Conservation (phyloP, 2,113 vertebrate species). For the Lepus americanus region DNA sequence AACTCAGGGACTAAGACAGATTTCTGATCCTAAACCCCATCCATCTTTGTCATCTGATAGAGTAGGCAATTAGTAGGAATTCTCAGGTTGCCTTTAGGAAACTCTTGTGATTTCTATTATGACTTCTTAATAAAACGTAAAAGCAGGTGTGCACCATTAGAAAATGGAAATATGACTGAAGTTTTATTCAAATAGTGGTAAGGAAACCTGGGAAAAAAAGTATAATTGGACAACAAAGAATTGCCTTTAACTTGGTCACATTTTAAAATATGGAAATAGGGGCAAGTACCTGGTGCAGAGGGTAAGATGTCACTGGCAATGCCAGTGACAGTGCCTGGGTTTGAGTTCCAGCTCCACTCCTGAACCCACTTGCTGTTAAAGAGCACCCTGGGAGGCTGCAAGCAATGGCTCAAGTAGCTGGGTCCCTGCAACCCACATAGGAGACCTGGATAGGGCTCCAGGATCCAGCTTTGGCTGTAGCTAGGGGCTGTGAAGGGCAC, state of each 20-base stretch:
- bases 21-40: background rate
- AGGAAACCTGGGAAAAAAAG: background rate
- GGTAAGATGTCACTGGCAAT: no score
- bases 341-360: no score
- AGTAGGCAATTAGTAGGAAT: background rate
- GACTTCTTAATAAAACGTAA: conserved; percentile 34
- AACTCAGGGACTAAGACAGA: background rate
- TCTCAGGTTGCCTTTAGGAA: background rate
- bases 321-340: no score
- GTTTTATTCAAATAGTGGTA: background rate
- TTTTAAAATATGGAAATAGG: background rate
- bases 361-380: no score
- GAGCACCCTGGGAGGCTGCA: no score
- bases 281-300: no score
- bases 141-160: background rate
- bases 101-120: background rate
- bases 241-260: background rate
- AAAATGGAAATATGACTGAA: background rate
- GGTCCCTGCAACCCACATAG: no score
- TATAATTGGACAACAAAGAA: background rate
- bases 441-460: no score
- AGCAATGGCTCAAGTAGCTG: no score
- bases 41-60: background rate
- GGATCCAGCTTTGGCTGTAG: no score
- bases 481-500: no score